A percentile compares a stretch with the other conserved stretches of the same genome.
Evolutionary conservation across 2,113 vertebrate genomes (phyloP).

Genomic region (Elachura formosa): DNA sequence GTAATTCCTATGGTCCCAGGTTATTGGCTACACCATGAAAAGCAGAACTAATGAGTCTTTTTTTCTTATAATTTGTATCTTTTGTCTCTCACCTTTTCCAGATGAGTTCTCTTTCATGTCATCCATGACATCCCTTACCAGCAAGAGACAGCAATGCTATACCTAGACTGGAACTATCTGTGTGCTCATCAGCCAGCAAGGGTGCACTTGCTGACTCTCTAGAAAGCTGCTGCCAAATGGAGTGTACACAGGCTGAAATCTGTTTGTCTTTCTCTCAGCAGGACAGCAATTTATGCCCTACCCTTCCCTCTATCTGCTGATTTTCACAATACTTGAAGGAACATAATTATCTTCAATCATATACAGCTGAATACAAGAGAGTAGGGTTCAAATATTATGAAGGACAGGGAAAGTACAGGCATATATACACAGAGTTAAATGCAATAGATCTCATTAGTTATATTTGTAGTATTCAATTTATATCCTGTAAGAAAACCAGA

Average conservation of each 20-base stretch:
- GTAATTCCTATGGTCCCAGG: neutral
- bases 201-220: conserved; percentile 33
- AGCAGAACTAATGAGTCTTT: neutral
- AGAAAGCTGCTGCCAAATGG: conserved; percentile 54
- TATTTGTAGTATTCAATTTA: neutral
- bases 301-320: conserved; percentile 2
- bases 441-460: neutral
- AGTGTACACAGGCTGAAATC: neutral
- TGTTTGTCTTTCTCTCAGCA: conserved; percentile 52
- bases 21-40: neutral
- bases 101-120: conserved; percentile 14
- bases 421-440: neutral
- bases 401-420: neutral
- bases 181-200: neutral
- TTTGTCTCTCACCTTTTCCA: conserved; percentile 34
- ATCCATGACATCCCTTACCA: conserved; percentile 1
- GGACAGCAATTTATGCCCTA: neutral
- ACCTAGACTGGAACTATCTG: neutral
- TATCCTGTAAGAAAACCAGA: neutral
- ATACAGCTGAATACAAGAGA: neutral
- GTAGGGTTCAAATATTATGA: neutral
- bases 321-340: conserved; percentile 28
- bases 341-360: neutral
- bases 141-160: neutral
- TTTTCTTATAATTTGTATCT: neutral